These are phyloP conservation scores for Glossosoma conforme DNA, from an alignment of 1,140 invertebrate species.

Conservation along the genomic window DNA sequence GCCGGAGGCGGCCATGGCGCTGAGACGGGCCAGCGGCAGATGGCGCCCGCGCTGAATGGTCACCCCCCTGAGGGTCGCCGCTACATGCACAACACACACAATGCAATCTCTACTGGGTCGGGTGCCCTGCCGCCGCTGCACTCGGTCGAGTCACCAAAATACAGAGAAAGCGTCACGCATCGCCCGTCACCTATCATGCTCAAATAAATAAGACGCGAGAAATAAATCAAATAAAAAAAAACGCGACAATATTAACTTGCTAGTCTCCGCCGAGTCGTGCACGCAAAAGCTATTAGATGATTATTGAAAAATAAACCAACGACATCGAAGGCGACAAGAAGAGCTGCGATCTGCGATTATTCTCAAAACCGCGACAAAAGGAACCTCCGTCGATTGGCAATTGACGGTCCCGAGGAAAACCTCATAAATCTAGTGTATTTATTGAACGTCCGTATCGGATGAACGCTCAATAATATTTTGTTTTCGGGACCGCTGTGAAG, in stretches of 20 bases:
- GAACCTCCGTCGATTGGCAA: too few relatives aligned
- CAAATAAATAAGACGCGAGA: slow-evolving; percentile 14
- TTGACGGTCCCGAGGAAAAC: too few relatives aligned
- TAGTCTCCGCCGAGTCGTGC: slow-evolving; percentile 32
- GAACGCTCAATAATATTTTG: too few relatives aligned
- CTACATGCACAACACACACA: slow-evolving; percentile 48
- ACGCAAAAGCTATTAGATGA: slow-evolving; percentile 33
- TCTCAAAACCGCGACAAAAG: too few relatives aligned
- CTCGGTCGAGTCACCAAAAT: slow-evolving; percentile 13
- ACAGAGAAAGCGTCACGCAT: slow-evolving; percentile 30
- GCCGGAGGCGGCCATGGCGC: slow-evolving; percentile 51
- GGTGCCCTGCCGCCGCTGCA: slow-evolving; percentile 20
- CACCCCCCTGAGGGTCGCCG: slow-evolving; percentile 63
- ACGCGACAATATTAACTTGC: slow-evolving; percentile 27
- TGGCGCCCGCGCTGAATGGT: slow-evolving; percentile 62
- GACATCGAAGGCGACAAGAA: slow-evolving; percentile 28
- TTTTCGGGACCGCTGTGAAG: not conserved
- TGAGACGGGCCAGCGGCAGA: slow-evolving; percentile 49
- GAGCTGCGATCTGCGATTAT: too few relatives aligned
- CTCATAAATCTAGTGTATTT: too few relatives aligned
- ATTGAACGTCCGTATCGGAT: too few relatives aligned
- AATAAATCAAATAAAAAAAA: slow-evolving; percentile 27
- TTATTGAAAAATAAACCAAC: slow-evolving; percentile 30
- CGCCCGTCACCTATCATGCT: slow-evolving; percentile 32
- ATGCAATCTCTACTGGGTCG: slow-evolving; percentile 38